Conservation (phyloP, 2,888 invertebrate genomes). For the Exephanes ischioxanthus region DNA sequence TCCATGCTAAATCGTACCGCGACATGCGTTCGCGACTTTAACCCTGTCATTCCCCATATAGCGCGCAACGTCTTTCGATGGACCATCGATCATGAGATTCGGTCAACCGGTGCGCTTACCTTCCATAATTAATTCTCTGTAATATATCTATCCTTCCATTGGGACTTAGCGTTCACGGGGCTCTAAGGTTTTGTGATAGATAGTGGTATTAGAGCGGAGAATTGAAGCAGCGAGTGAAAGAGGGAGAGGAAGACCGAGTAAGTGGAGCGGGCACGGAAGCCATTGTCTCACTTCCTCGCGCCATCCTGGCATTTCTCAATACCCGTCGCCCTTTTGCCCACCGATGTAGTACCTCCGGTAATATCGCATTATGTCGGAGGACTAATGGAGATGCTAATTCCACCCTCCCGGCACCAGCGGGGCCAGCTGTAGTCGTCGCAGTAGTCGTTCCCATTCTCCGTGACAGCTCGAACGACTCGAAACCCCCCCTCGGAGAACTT, state of each 20-base stretch:
- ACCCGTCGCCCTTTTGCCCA: conserved; percentile 52
- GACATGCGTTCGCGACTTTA: neutral
- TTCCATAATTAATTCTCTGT: conserved; percentile 48
- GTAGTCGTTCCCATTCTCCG: conserved; percentile 68
- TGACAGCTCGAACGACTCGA: conserved; percentile 65
- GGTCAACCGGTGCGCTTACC: conserved; percentile 22
- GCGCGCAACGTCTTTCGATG: neutral
- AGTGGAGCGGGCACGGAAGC: conserved; percentile 45
- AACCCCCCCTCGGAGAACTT: conserved; percentile 67
- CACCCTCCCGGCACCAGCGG: conserved; percentile 69
- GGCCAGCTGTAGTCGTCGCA: conserved; percentile 55
- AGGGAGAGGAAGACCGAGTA: neutral
- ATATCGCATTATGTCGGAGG: conserved; percentile 81
- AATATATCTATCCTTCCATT: conserved; percentile 21
- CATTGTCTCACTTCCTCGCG: conserved; percentile 77
- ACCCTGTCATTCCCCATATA: neutral
- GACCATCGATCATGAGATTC: conserved; percentile 41
- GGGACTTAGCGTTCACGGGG: conserved; percentile 22
- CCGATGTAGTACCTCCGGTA: conserved; percentile 74
- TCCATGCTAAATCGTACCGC: neutral
- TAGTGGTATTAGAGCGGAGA: conserved; percentile 60
- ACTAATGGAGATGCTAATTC: conserved; percentile 83
- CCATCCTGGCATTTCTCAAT: conserved; percentile 49
- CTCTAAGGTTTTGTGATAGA: conserved; percentile 58
- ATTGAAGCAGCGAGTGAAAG: conserved; percentile 38